phyloP scores from a whole-genome alignment of 2,888 invertebrate genomes.

The Antitype chi region DNA sequence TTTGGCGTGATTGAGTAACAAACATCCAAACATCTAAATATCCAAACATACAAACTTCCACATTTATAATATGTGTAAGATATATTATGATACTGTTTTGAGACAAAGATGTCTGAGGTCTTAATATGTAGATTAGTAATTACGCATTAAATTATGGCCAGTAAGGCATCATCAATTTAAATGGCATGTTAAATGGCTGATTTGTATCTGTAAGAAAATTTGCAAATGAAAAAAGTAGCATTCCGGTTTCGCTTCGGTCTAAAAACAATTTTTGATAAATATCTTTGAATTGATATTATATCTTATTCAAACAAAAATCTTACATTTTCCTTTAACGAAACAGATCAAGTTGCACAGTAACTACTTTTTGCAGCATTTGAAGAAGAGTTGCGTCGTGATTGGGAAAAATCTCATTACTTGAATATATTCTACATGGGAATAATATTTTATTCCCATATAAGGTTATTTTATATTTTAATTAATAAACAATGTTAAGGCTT shows the following conservation, averaged over 20 bases:
- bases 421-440: constrained; percentile 30
- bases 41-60: too few species aligned
- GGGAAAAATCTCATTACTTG: constrained; percentile 38
- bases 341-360: neutral
- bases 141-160: neutral
- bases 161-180: constrained; percentile 23
- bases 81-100: neutral
- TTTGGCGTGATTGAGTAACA: too few species aligned
- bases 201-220: constrained; percentile 5
- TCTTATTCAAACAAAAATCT: neutral
- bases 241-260: neutral
- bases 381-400: constrained; percentile 46
- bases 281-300: neutral
- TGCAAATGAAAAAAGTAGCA: neutral
- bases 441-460: constrained; percentile 14
- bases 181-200: constrained; percentile 2
- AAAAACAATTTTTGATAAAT: neutral
- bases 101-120: neutral
- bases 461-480: neutral
- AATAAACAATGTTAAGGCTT: too few species aligned
- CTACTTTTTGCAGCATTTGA: neutral
- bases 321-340: neutral
- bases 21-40: too few species aligned
- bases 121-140: constrained; percentile 4
- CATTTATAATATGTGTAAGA: too few species aligned